phyloP scores from a whole-genome alignment of 53 echinoderm and acorn worm genomes.

The Henricia sp. region DNA sequence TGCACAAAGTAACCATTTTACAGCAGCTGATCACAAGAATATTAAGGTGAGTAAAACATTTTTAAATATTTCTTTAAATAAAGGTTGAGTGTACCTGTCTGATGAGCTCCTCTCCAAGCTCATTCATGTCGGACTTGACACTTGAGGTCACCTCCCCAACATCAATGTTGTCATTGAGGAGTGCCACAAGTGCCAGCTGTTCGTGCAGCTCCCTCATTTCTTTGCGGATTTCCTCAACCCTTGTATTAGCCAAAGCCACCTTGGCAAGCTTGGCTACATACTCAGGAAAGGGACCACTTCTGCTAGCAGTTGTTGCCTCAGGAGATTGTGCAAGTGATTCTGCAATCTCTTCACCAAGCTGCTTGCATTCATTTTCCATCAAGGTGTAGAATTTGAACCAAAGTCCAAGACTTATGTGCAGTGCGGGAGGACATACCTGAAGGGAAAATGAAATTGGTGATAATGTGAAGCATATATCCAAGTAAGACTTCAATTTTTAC shows the following conservation, averaged over 20 bases:
- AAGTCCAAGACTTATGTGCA: constrained; percentile 34
- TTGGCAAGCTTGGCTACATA: constrained; percentile 4
- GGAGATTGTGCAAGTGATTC: background rate
- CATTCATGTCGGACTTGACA: background rate
- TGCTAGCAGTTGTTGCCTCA: background rate
- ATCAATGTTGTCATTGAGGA: constrained; percentile 7
- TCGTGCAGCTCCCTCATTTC: constrained; percentile 7
- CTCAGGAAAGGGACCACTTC: background rate
- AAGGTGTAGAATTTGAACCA: constrained; percentile 29
- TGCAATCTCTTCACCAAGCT: constrained; percentile 1
- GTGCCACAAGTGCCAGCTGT: constrained; percentile 1
- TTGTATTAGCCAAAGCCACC: background rate
- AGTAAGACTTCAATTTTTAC: background rate
- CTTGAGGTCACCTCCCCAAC: background rate
- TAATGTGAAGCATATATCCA: background rate
- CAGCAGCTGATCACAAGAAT: background rate
- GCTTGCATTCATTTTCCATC: constrained; percentile 14
- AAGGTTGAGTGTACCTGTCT: constrained; percentile 11
- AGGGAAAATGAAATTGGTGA: background rate
- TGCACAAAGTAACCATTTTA: constrained; percentile 2
- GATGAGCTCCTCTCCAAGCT: background rate
- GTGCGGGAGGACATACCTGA: constrained; percentile 42
- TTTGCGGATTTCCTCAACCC: background rate
- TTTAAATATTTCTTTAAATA: background rate
- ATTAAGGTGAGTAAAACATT: background rate